Base-by-base conservation (phyloP, 2,113 vertebrate species). In the Megatriorchis doriae region DNA sequence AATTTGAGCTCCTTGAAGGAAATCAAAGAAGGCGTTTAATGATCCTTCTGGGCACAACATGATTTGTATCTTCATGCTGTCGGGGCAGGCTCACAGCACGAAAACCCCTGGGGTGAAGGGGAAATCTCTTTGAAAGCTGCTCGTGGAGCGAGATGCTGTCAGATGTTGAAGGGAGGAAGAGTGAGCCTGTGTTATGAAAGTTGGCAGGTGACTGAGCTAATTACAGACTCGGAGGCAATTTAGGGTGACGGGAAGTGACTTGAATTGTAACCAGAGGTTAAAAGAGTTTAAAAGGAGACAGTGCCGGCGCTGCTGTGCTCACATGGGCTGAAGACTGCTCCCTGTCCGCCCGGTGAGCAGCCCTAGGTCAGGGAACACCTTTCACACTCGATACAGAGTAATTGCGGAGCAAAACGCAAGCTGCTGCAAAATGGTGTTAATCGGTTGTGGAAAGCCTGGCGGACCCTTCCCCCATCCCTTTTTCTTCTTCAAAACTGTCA, bases 201-300 rank as follows among this genome's bases (percentile, higher is more conserved):
- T 11, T 96, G 96, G 90, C 95, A 95, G 93, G 85, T 93, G 94
- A 96, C 75, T 3, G 79, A 81, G 92, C 90, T 95, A 65, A 96
- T 96, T 93, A 92, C 3, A 0, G 17, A 7, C 68, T 63, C 7
- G 0, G 45, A 86, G 82, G 88, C 90, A 83, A 81, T 88, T 95
- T 21, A 52, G 82, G 83, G 88, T 75, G 92, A 86, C 1, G 16
- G 87, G 88, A 83, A 96, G 80, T 63, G 95, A 78, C 80, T 92
- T 18, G 80, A 88, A 59, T 92, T 29, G 53, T 62, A 68, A 81
- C n/a, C 63, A 81, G 83, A 81, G 75, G 80, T 90, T 94, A 53
- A 63, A 34, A 65, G 83, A 67, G 75, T 74, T 88, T 67, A 62
- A 75, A 38, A 79, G 88, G 83, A 91, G 91, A 75, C 32, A 3